Base-by-base conservation (phyloP, 1,140 invertebrate genomes). In the Oedothorax gibbosus region DNA sequence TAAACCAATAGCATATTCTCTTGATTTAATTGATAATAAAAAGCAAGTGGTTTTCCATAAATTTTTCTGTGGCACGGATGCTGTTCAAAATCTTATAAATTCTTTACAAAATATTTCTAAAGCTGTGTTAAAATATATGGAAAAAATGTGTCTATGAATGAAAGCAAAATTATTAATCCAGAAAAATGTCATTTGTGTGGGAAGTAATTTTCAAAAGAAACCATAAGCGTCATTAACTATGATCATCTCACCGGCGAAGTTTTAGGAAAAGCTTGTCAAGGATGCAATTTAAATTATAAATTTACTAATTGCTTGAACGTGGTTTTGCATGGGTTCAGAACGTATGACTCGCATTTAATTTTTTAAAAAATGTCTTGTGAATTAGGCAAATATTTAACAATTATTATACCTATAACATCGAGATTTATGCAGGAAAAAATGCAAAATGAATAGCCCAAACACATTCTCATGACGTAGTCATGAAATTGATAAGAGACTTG, bases 221-320 rank as follows among this genome's bases (percentile, higher is more conserved):
- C 10, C 56, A n/a, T 54, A 35, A 54, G 18, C 3, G 51, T 54
- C 11, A 56, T 7, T 21, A 54, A 56, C 56, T n/a, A n/a, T n/a
- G n/a, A n/a, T n/a, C n/a, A n/a, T n/a, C n/a, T n/a, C n/a, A n/a
- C n/a, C n/a, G n/a, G 49, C 14, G 62, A 60, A 35, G 11, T 78
- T 1, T 65, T 65, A 20, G 69, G 69, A 6, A 11, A 71, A 5
- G 69, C 68, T 53, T 71, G 60, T 35, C 62, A 54, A n/a, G n/a
- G 18, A 20, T 54, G 49, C 54, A 79, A 79, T 66, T 79, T 79
- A 68, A 79, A 68, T 79, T 68, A 79, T 54, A 51, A 62, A 79
- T 12, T 68, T 18, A 53, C 49, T 21, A 15, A 54, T 15, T 54
- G 53, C 54, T n/a, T 79, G 12, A 62, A 50, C n/a, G 64, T 79